Conservation (phyloP, 2,113 vertebrate species). For the Prionailurus bengalensis region DNA sequence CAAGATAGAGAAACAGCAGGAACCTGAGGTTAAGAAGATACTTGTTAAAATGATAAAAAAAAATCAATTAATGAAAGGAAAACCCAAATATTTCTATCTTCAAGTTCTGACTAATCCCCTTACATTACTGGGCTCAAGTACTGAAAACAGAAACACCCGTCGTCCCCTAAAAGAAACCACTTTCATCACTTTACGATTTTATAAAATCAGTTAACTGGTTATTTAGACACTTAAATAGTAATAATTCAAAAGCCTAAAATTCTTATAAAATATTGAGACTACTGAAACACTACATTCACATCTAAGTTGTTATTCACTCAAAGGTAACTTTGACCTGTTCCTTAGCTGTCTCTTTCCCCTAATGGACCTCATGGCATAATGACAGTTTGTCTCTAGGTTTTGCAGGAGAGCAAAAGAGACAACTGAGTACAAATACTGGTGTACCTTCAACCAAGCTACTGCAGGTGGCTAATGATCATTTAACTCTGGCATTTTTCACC, state of each 20-base stretch:
- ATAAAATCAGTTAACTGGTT: background rate
- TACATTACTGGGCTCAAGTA: background rate
- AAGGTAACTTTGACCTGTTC: constrained; percentile 79
- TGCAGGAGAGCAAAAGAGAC: constrained; percentile 71
- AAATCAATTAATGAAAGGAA: background rate
- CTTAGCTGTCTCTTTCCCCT: constrained; percentile 72
- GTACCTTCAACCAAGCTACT: constrained; percentile 52
- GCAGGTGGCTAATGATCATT: constrained; percentile 69
- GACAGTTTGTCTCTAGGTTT: constrained; percentile 78
- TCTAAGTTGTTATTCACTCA: constrained; percentile 77
- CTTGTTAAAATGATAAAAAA: constrained; percentile 31
- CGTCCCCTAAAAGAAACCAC: background rate
- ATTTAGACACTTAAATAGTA: constrained; percentile 68
- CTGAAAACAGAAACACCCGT: constrained; percentile 1
- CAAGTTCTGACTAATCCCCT: background rate
- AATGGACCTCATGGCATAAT: constrained; percentile 69
- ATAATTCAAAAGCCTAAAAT: constrained; percentile 70
- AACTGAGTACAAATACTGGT: constrained; percentile 81
- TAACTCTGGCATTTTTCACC: constrained; percentile 74
- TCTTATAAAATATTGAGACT: constrained; percentile 82
- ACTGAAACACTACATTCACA: constrained; percentile 77
- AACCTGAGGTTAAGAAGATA: background rate
- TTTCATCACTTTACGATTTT: background rate
- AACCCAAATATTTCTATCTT: constrained; percentile 29
- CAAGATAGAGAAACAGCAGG: background rate